These are phyloP conservation scores for Notamacropus eugenii DNA, from an alignment of 2,797 vertebrate genomes.

Conservation along the genomic window DNA sequence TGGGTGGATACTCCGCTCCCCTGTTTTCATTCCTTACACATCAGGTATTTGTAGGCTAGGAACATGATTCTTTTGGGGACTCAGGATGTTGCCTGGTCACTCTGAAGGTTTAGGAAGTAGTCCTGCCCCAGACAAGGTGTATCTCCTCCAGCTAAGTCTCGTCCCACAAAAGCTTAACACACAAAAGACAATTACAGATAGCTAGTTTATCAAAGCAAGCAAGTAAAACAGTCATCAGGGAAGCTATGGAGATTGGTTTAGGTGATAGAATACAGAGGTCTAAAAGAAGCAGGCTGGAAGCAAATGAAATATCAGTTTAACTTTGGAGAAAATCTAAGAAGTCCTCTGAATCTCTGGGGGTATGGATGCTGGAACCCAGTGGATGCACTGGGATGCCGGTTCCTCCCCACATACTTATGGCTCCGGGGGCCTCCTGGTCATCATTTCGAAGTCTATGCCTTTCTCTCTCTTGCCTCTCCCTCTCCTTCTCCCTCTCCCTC, in stretches of 20 bases:
- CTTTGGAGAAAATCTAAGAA: neutral
- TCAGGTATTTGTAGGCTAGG: neutral
- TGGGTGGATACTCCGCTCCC: neutral
- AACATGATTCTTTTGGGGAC: neutral
- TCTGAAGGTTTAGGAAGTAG: neutral
- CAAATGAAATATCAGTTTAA: neutral
- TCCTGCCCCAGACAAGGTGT: neutral
- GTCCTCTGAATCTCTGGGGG: neutral
- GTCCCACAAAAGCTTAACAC: neutral
- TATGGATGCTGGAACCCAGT: neutral
- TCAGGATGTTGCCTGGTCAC: neutral
- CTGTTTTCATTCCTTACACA: neutral
- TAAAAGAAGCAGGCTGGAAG: neutral
- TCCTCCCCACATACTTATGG: neutral
- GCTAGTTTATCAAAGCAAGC: neutral
- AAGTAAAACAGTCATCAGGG: neutral
- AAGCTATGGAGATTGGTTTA: neutral
- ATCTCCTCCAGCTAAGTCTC: neutral
- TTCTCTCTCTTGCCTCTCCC: neutral
- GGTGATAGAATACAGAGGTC: neutral
- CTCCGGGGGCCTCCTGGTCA: neutral
- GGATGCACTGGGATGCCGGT: neutral
- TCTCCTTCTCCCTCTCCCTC: neutral
- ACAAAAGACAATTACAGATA: neutral
- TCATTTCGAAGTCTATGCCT: neutral